Base-by-base conservation (phyloP, 2,888 invertebrate species). In the Phalangium opilio region DNA sequence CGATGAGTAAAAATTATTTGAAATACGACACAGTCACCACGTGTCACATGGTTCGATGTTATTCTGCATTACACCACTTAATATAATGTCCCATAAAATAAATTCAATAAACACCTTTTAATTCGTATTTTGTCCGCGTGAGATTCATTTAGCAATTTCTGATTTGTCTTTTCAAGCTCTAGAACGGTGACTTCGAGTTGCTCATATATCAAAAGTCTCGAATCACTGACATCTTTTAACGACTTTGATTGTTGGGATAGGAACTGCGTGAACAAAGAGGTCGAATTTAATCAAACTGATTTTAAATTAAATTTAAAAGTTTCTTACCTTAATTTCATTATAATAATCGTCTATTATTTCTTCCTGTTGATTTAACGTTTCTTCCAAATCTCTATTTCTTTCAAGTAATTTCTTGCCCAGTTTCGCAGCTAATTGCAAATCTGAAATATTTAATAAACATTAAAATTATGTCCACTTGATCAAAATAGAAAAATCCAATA, bases 341-440 rank as follows among this genome's bases (percentile, higher is more conserved):
- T 80, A 73, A 67, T 90, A 89, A 65, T 93, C 91, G 59, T 89
- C 87, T 58, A 84, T 81, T 53, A 82, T 75, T 64, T 77, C 79
- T 63, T 90, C 89, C 61, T 84, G 80, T 58, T 82, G 77, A 61
- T 82, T 81, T 38, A 91, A 70, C 50, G 79, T 78, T 47, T 76
- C 79, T 70, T 93, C 91, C 59, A 93, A 70, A 67, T 91, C 90
- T 65, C 87, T 85, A 68, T 93, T 93, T 56, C 91, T 74, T 69
- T 91, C 91, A 61, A 93, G 70, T 45, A 93, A 73, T 4, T 89
- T 91, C 68, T 91, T 90, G 44, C 93, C 93, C 56, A 93, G 75
- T 71, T 93, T 91, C 3, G 91, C 93, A 42, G 91, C 93, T 64
- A 93, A 69, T 70, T 91, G 90, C 62, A 93, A 76, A 74, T 93